A percentile compares a stretch with the other conserved stretches of the same genome.
These are phyloP conservation scores for Pterois miles DNA, from an alignment of 2,797 vertebrate species.

Conservation along the genomic window DNA sequence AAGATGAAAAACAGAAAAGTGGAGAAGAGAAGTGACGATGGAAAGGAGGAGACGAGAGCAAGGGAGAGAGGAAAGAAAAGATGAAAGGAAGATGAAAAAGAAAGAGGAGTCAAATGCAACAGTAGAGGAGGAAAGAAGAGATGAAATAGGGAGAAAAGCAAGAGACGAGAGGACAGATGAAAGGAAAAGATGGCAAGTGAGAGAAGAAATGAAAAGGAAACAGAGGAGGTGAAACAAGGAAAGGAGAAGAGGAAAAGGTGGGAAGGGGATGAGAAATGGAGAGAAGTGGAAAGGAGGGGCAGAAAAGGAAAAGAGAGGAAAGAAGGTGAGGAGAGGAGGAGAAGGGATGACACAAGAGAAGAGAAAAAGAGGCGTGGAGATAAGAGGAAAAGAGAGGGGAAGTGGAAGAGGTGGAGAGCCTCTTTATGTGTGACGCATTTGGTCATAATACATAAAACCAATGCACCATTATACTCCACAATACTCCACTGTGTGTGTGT, in stretches of 20 bases:
- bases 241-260: not conserved
- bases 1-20: not conserved
- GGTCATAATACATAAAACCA: constrained; percentile 52
- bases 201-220: not conserved
- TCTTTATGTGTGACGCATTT: constrained; percentile 56
- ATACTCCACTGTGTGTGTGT: constrained; percentile 14
- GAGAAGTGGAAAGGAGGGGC: not conserved
- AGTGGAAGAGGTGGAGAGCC: constrained; percentile 46
- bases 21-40: not conserved
- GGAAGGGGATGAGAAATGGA: not conserved
- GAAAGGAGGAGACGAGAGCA: not conserved
- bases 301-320: not conserved
- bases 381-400: constrained; percentile 30
- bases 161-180: not conserved
- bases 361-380: constrained; percentile 30
- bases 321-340: not conserved
- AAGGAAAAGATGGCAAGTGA: not conserved
- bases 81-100: not conserved
- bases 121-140: not conserved
- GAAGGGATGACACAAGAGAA: constrained; percentile 23
- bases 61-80: not conserved
- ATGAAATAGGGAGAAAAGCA: not conserved
- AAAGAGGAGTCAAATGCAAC: not conserved
- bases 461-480: constrained; percentile 52
- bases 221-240: not conserved